phyloP scores from a whole-genome alignment of 2,888 invertebrate genomes.

The Abrostola triplasia region DNA sequence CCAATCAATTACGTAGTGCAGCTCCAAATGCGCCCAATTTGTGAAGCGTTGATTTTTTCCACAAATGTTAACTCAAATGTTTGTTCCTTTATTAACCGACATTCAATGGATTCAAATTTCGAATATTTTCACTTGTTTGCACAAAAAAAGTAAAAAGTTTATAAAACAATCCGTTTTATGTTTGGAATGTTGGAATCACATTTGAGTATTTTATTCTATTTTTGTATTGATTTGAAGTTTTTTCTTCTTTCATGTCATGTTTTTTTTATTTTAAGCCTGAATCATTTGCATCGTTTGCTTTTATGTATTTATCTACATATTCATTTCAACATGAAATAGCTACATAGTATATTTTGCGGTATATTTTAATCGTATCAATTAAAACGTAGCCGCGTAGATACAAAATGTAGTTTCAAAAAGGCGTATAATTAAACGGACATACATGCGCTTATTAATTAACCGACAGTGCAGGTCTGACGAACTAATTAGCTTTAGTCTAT shows the following conservation, averaged over 20 bases:
- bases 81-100: slow-evolving; percentile 46
- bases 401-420: background rate
- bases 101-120: slow-evolving; percentile 43
- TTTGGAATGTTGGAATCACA: background rate
- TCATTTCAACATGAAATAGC: no score
- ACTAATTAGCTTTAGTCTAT: slow-evolving; percentile 2
- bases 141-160: slow-evolving; percentile 8
- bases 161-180: slow-evolving; percentile 8
- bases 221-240: no score
- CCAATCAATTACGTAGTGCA: slow-evolving; percentile 42
- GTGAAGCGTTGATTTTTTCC: slow-evolving; percentile 21
- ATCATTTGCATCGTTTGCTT: no score
- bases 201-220: background rate
- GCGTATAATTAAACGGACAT: background rate
- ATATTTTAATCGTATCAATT: background rate
- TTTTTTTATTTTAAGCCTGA: no score
- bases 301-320: no score
- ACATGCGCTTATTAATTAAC: background rate
- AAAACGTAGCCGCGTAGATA: background rate
- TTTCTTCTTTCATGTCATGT: no score
- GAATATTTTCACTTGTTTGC: slow-evolving; percentile 23
- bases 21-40: slow-evolving; percentile 25
- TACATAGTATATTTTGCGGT: no score
- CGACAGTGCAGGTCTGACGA: background rate
- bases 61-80: slow-evolving; percentile 32